Percentiles rank a stretch among this genome's conserved stretches.
These are phyloP conservation scores for Poeciliopsis presidionis DNA, from an alignment of 2,797 vertebrate species.

Conservation along the genomic window DNA sequence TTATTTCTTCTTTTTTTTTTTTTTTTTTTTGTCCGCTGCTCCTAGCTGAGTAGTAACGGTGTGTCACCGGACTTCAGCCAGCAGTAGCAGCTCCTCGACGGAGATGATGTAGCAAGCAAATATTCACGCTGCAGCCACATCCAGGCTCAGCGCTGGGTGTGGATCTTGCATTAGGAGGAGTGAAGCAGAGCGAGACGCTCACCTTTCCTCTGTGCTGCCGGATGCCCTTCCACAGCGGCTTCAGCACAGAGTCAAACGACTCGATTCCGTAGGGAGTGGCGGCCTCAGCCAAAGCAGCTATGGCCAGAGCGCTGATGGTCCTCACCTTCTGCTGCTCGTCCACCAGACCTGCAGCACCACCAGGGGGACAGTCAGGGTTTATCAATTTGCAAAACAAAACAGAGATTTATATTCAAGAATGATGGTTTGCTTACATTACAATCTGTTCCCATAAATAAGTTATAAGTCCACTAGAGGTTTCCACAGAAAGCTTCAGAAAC, in stretches of 20 bases:
- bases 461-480: neutral
- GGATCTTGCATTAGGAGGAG: constrained; percentile 47
- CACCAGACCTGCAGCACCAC: constrained; percentile 86
- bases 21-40: constrained; percentile 35
- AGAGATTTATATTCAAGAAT: neutral
- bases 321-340: constrained; percentile 99
- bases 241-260: constrained; percentile 98
- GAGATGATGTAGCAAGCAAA: constrained; percentile 56
- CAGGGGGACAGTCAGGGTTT: neutral
- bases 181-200: neutral
- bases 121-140: constrained; percentile 59
- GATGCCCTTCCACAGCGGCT: constrained; percentile 99
- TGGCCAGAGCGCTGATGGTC: constrained; percentile 98
- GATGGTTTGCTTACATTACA: neutral
- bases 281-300: constrained; percentile 96
- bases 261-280: constrained; percentile 98
- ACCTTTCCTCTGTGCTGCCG: constrained; percentile 99
- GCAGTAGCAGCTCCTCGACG: constrained; percentile 42
- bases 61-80: constrained; percentile 38
- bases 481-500: neutral
- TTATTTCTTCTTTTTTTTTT: neutral
- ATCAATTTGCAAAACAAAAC: neutral
- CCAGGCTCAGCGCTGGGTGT: constrained; percentile 56
- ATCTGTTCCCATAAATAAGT: neutral
- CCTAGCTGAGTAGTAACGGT: constrained; percentile 27